Evolutionary conservation across 2,797 vertebrate genomes (phyloP), one percentile per base, ranked within the genome.

Genomic region (Artibeus lituratus): DNA sequence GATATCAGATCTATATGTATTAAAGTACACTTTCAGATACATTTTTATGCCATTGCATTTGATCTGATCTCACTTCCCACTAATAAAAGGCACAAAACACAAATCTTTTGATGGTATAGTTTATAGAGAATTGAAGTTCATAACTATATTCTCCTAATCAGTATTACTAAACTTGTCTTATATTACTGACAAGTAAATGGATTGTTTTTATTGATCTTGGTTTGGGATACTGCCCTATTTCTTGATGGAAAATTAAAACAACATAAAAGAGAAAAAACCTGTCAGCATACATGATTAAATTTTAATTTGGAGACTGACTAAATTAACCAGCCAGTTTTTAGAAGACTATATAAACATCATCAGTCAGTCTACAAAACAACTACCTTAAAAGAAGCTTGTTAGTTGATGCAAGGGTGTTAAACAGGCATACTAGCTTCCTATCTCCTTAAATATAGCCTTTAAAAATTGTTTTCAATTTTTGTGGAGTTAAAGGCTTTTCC

Each of bases 241-340:
- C 49, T 69, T 91, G 51, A 51, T 72, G n/a, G 81, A 76, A 96
- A 96, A 86, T 53, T 89, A 49, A 91, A 83, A 86, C 22, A 88
- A 83, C 59, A 92, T 0, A 90, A 39, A 18, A 47, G 39, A 88
- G 37, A 2, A 32, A 47, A 37, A 81, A 47, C 16, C 32, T 76
- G 29, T 82, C 39, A 84, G 62, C 39, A 83, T 24, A 16, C 24
- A 69, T 77, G 39, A 62, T 59, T 90, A 87, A 92, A 76, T 72
- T 94, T 95, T 93, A 85, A 92, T 49, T 83, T 96, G 87, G 37
- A 97, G 95, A 92, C 15, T 26, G 74, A 89, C 26, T 95, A 84
- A 87, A 89, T 77, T 84, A 89, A 51, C 87, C 53, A 93, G 35
- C 21, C 16, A 85, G 21, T n/a, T 81, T 67, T 83, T 62, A n/a